Base-by-base conservation (phyloP, 2,888 invertebrate species). In the Acrobasis suavella region DNA sequence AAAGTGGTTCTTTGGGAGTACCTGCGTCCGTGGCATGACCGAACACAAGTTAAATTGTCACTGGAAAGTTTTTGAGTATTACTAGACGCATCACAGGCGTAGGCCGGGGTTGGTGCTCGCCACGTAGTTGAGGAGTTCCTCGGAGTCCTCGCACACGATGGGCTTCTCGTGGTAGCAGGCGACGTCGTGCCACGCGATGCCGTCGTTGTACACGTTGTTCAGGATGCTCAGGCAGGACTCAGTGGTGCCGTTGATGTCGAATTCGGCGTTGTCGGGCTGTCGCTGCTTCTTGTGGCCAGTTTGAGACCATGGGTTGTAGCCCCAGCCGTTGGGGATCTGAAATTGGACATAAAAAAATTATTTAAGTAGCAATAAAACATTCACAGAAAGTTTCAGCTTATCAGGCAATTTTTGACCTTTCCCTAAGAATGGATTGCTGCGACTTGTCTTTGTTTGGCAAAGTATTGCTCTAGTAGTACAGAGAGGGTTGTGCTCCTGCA, bases 151-250 rank as follows among this genome's bases (percentile, higher is more conserved):
- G 86, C 97, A 98, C 72, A 98, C 95, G 83, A 97, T 95, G 1
- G 97, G 97, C 83, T 98, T 98, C 89, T 97, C 97, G 89, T 97
- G 97, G 87, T 97, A 97, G 87, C 97, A 97, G 69, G 97, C 97
- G 62, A 97, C 97, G 86, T 97, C 97, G 89, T 97, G 97, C 97
- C 97, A 98, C 71, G 96, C 97, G 83, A 98, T 97, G 70, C 97
- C 97, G 81, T 98, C 98, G 80, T 96, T 97, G 94, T 98, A 98
- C 9, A 98, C 97, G 87, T 98, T 98, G 93, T 98, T 97, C 69
- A 98, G 93, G 68, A 97, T 94, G 63, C 97, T 96, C 77, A 98
- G 86, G 78, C 98, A 98, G 49, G 97, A 97, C 85, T 98, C 97
- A 68, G 94, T 95, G 67, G 97, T 97, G 66, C 95, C 94, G 89